phyloP scores from a whole-genome alignment of 2,113 vertebrate genomes.

The Sylvietta virens region DNA sequence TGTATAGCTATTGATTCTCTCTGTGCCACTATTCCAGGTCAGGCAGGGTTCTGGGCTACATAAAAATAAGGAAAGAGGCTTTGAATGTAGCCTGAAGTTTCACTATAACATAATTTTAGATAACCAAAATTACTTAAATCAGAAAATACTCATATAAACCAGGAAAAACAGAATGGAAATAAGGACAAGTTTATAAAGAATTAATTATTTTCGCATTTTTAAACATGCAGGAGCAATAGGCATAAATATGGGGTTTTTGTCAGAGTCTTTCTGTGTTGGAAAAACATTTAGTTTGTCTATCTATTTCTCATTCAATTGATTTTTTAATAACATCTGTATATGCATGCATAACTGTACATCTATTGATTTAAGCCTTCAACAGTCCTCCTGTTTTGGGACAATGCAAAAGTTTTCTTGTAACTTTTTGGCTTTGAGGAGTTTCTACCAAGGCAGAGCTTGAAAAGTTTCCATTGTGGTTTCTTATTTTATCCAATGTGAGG shows the following conservation, averaged over 20 bases:
- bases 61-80: not conserved
- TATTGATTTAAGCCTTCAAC: not conserved
- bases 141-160: not conserved
- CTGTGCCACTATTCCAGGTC: not conserved
- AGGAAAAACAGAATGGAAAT: not conserved
- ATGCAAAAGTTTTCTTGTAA: not conserved
- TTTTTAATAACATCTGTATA: not conserved
- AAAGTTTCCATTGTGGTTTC: not conserved
- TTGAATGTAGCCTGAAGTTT: not conserved
- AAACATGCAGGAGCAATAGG: not conserved
- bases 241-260: not conserved
- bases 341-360: not conserved
- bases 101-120: not conserved
- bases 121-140: not conserved
- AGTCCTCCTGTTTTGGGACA: not conserved
- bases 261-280: not conserved
- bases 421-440: not conserved
- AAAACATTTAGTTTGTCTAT: not conserved
- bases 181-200: not conserved
- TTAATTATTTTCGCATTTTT: not conserved
- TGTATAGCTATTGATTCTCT: not conserved
- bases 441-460: not conserved
- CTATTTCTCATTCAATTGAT: not conserved
- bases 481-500: not conserved
- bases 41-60: not conserved